Evolutionary conservation across 2,888 invertebrate species (phyloP), one percentile per base, ranked within the genome.

Genomic region (Luperina testacea): DNA sequence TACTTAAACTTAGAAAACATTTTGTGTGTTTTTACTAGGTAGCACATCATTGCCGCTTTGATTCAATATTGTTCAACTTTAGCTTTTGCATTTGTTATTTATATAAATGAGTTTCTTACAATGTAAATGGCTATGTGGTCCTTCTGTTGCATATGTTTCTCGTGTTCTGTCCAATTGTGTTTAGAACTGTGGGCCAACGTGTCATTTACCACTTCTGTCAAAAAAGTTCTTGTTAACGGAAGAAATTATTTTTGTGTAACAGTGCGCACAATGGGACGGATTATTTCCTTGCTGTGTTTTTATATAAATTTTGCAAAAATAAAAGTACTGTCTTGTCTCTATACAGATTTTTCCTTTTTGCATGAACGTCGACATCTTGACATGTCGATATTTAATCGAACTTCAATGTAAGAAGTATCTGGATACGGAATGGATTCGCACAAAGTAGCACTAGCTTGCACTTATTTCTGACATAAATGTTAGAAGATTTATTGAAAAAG

Each of bases 301-400:
- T 59, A 20, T 74, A 38, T 3, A 59, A 59, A 27, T 51, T 74
- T 53, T 59, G 51, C 24, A 48, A 57, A n/a, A 64, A 38, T 6
- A 70, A 27, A 57, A 59, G 51, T 38, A 42, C 65, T n/a, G 8
- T 68, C 53, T 53, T 57, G 32, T 53, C 13, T 17, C 51, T 15
- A 15, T n/a, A 80, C 67, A 73, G 27, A 38, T 53, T 27, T 73
- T 63, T 61, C 61, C 53, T 63, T 73, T 68, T 27, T 24, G 45
- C 45, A 4, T 13, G 59, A 61, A 59, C 13, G n/a, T 13, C n/a
- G 32, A 61, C 67, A 17, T 72, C n/a, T 15, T 11, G 38, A 7
- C 38, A 57, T 63, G 48, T 45, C 59, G 42, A 69, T 59, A 65
- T 69, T 57, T 59, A 80, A 80, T 75, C 63, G 75, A 74, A 51